Base-by-base conservation (phyloP, 2,888 invertebrate species). In the Spicauda simplicius region DNA sequence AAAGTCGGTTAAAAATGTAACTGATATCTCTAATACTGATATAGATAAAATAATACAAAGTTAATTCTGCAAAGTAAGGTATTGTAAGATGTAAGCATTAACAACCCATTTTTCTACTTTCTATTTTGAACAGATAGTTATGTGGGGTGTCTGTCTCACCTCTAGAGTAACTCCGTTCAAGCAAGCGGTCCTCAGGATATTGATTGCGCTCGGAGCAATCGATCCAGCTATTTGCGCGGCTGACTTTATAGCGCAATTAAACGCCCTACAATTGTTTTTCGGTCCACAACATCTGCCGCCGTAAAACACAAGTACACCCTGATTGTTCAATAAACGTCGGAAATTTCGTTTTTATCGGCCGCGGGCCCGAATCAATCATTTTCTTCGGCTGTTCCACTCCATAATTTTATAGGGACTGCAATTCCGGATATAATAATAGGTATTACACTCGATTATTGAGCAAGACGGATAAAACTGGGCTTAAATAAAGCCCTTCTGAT, bases 231-330 rank as follows among this genome's bases (percentile, higher is more conserved):
- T 48, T 54, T 55, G 67, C 62, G 55, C 62, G 55, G 59, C 55
- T 55, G 57, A 70, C 64, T 73, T 73, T 72, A 72, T 71, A 66
- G 69, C 70, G 41, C 69, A 72, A 71, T 73, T 73, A 70, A 71
- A 71, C 69, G 71, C 60, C 60, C 60, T 66, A 70, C 69, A 72
- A 73, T 70, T 71, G 68, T 72, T 71, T 72, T 71, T 69, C 68
- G 67, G 66, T 66, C 66, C 55, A 66, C 56, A 66, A 66, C 66
- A 70, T 70, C 65, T 69, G 62, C 56, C 55, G 54, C 60, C 66
- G 66, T 66, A 66, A 66, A 66, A 66, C 66, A 66, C 60, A 66
- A 66, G 59, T 66, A 66, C 60, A 60, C 64, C 59, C 65, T 59
- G 63, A 69, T 63, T 66, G 70, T 63, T 70, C 69, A 70, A 70